Base-by-base conservation (phyloP, 2,113 vertebrate species). In the Misgurnus anguillicaudatus region DNA sequence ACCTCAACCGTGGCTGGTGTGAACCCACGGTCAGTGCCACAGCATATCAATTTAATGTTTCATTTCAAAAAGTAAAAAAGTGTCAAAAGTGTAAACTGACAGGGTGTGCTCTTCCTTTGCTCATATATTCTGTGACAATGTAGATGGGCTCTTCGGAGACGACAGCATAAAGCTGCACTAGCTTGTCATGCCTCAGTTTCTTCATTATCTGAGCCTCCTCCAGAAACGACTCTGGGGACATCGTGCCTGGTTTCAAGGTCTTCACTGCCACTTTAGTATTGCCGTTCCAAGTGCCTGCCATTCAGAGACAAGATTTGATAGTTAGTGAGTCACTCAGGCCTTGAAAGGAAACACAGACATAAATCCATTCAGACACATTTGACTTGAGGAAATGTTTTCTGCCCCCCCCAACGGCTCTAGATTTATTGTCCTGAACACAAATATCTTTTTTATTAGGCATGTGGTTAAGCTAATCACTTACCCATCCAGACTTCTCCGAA, bases 401-500 rank as follows among this genome's bases (percentile, higher is more conserved):
- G 42, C 60, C 16, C 39, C 7, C 8, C 39, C 61, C 39, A 19
- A 75, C 42, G 62, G 42, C 39, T 5, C 16, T 17, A 39, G 47
- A 76, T 76, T 51, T 64, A 53, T 39, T n/a, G 16, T 24, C 60
- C 24, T 53, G 11, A 61, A 61, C n/a, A 64, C 63, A 45, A 14
- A 39, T 76, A 76, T 76, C 45, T 53, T 17, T 47, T 62, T 62
- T 14, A 76, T 64, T 63, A 9, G 61, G 42, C 3, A 36, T 38
- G 48, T 10, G 21, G 38, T 67, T 8, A 39, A 10, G 73, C 9
- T 17, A 17, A 85, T 89, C 45, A 94, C 98, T 89, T 94, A 99
- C 98, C 98, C 97, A 99, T 99, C 98, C 98, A 99, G 93, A 99
- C 98, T 92, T 99, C 97, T 92, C 97, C 98, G 84, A 98, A 99